A percentile compares a stretch with the other conserved stretches of the same genome.
These are phyloP conservation scores for Parapristionchus giblindavisi DNA, from an alignment of 2,888 invertebrate species.

Conservation along the genomic window DNA sequence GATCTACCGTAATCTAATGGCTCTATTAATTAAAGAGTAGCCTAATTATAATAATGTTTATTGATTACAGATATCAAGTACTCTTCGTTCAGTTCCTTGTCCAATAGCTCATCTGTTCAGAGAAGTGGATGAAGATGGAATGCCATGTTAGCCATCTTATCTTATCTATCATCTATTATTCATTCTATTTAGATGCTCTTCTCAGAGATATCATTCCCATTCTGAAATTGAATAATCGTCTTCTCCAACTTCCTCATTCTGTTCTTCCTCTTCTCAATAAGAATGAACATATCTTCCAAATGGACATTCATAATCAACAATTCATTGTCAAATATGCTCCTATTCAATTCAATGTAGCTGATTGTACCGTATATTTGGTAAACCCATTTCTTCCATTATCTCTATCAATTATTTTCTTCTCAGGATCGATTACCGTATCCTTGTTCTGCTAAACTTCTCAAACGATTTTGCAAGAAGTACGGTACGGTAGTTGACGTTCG, in stretches of 20 bases:
- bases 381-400: background rate
- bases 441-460: background rate
- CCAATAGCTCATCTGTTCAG: constrained; percentile 27
- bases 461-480: constrained; percentile 30
- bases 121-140: background rate
- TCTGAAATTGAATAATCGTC: constrained; percentile 12
- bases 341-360: constrained; percentile 12
- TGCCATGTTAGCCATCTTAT: constrained; percentile 20
- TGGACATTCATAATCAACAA: background rate
- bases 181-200: constrained; percentile 1
- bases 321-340: constrained; percentile 35
- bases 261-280: constrained; percentile 25
- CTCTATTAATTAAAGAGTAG: background rate
- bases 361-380: constrained; percentile 31
- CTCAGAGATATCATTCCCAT: constrained; percentile 5
- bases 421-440: constrained; percentile 33
- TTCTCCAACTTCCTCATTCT: background rate
- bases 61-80: constrained; percentile 20
- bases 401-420: background rate
- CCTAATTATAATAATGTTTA: background rate
- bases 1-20: constrained; percentile 6
- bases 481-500: constrained; percentile 28
- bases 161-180: background rate
- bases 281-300: constrained; percentile 20
- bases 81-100: constrained; percentile 12